Percentiles rank a stretch among this genome's conserved stretches.
Evolutionary conservation across 2,113 vertebrate genomes (phyloP).

Genomic region (Salvator merianae): DNA sequence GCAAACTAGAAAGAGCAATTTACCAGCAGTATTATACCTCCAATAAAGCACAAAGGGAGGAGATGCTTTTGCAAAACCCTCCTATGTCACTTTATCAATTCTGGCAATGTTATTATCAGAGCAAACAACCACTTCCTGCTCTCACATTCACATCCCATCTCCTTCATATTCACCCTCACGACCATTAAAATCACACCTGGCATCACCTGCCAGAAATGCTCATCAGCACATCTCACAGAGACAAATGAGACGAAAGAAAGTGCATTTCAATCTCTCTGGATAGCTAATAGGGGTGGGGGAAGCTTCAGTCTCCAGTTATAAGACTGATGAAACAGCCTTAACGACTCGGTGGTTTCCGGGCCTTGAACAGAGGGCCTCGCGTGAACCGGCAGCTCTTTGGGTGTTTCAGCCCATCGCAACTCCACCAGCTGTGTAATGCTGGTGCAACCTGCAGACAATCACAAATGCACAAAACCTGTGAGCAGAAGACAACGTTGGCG

Average conservation of each 20-base stretch:
- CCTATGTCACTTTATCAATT: neutral
- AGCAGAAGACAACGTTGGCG: too few species aligned
- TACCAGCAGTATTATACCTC: neutral
- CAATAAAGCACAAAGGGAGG: neutral
- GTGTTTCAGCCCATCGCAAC: too few species aligned
- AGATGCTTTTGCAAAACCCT: neutral
- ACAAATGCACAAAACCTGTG: too few species aligned
- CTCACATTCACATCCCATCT: neutral
- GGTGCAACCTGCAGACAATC: too few species aligned
- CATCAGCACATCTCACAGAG: neutral
- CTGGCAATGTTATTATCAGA: neutral
- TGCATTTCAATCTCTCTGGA: neutral
- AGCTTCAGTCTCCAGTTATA: neutral
- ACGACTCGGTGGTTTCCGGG: neutral
- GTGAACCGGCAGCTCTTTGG: too few species aligned
- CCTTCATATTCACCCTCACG: neutral
- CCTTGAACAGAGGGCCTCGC: neutral
- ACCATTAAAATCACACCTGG: neutral
- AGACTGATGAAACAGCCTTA: neutral
- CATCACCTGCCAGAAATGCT: neutral
- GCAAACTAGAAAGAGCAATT: neutral
- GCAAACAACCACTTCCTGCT: neutral
- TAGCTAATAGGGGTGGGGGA: neutral
- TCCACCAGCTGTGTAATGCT: too few species aligned
- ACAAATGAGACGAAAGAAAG: neutral